Evolutionary conservation across 2,888 invertebrate genomes (phyloP), one percentile per base, ranked within the genome.

Genomic region (Sinopyrophorus schimmeli): DNA sequence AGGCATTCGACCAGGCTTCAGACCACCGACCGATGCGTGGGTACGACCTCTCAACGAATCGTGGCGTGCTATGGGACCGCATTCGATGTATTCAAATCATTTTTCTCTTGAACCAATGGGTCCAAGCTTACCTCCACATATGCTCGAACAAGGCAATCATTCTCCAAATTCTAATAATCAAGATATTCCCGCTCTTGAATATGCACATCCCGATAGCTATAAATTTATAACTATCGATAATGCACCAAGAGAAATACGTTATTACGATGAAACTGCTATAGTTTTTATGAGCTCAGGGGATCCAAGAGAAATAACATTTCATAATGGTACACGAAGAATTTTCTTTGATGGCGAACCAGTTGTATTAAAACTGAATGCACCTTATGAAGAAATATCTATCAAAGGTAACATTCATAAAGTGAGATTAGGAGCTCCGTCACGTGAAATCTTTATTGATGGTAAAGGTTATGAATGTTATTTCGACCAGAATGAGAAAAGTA

Each of bases 381-480:
- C 79, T 1, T 89, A 87, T 65, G 83, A 84, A 60, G 84, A 86
- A 55, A 81, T 90, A 5, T 80, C 81, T 39, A 80, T 90, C 15
- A 87, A 87, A 59, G 87, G 88, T 2, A 80, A 82, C 66, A 74
- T 81, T 3, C 87, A 89, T 68, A 82, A 86, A 52, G 86, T 97
- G 21, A 83, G 88, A 59, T 86, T 96, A 58, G 97, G 97, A 9
- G 91, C 91, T 6, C 95, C 95, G 0, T 92, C 94, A 0, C 80
- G 94, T 40, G 96, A 97, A 66, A 75, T 98, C 20, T 91, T 86
- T 63, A 85, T 99, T 32, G 92, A 98, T 68, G 88, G 88, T 5
- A 79, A 85, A 51, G 89, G 91, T 78, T 95, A 87, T 70, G 95
- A 95, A 69, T 91, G 93, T 62, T 90, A 88, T 71, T 98, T 98